Evolutionary conservation across 1,140 invertebrate genomes (phyloP), one percentile per base, ranked within the genome.

Genomic region (Daktulosphaira vitifoliae): DNA sequence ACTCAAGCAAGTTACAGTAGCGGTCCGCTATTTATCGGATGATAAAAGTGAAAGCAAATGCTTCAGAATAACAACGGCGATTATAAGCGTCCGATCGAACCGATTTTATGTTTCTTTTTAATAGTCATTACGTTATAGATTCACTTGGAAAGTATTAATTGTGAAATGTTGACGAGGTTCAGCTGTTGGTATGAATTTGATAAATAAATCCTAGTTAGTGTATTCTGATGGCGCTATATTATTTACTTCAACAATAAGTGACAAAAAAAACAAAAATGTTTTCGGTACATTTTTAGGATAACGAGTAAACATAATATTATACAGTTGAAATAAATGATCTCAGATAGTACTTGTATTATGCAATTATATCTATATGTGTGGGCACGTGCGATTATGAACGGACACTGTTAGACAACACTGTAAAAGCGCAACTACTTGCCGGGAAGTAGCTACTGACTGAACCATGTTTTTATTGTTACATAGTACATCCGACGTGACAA

Each of bases 11-110:
- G n/a, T n/a, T n/a, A n/a, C n/a, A n/a, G n/a, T n/a, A n/a, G 23
- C 39, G 42, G 39, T 46, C 23, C 5, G 15, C 20, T 7, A 25
- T 39, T 51, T 11, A 25, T 23, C 23, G 53, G 38, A 15, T 15
- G 23, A 16, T 25, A 44, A 15, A 62, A 46, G 54, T 62, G 54
- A 62, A 62, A 62, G 54, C 39, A 23, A 42, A 42, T 56, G 37
- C 20, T 56, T 23, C 9, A 29, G 33, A 59, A 44, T 23, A 26
- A 25, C 37, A 13, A 13, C n/a, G 26, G 42, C 54, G 16, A 59
- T 42, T 56, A 42, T 6, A 20, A 16, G 18, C 25, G 38, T 42
- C 23, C n/a, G 37, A 59, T 46, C 54, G n/a, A 62, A 39, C 25
- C 39, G 23, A 46, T 42, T 46, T 46, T 54, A 37, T 37, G 5